Conservation (phyloP, 2,888 invertebrate species). For the Pollenia amentaria region DNA sequence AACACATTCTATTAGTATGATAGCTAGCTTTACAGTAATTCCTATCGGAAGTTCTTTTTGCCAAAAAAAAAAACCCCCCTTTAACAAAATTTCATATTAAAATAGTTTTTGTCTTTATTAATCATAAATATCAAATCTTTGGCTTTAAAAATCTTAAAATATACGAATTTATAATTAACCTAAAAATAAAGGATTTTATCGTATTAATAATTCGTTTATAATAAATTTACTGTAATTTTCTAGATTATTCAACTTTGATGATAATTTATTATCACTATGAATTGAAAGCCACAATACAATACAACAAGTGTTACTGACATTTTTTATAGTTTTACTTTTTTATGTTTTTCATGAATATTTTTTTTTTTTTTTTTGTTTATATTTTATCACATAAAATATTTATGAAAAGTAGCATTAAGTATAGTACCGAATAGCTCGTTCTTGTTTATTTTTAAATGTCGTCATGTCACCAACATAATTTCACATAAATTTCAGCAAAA, state of each 20-base stretch:
- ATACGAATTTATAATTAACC: too few relatives aligned
- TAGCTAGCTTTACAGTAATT: too few relatives aligned
- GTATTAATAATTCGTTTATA: not conserved
- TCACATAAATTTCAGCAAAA: slow-evolving; percentile 34
- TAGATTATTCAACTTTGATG: slow-evolving; percentile 6
- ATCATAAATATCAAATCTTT: too few relatives aligned
- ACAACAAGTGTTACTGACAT: slow-evolving; percentile 65
- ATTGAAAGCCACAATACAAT: slow-evolving; percentile 40
- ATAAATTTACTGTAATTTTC: slow-evolving; percentile 10
- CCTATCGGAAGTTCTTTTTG: too few relatives aligned
- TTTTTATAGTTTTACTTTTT: slow-evolving; percentile 39
- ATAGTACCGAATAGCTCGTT: not conserved
- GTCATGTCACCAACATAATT: slow-evolving; percentile 59
- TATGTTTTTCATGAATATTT: not conserved
- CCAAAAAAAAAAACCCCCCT: too few relatives aligned
- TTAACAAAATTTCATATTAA: too few relatives aligned
- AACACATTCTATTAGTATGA: too few relatives aligned
- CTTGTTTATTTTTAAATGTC: slow-evolving; percentile 36
- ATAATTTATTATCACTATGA: slow-evolving; percentile 55
- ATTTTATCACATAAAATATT: slow-evolving; percentile 26
- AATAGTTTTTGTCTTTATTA: too few relatives aligned
- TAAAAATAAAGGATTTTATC: not conserved
- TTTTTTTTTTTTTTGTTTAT: slow-evolving; percentile 10
- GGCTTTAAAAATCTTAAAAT: too few relatives aligned
- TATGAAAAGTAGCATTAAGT: not conserved